phyloP scores from a whole-genome alignment of 1,140 invertebrate genomes.

The Hesperophylax magnus region DNA sequence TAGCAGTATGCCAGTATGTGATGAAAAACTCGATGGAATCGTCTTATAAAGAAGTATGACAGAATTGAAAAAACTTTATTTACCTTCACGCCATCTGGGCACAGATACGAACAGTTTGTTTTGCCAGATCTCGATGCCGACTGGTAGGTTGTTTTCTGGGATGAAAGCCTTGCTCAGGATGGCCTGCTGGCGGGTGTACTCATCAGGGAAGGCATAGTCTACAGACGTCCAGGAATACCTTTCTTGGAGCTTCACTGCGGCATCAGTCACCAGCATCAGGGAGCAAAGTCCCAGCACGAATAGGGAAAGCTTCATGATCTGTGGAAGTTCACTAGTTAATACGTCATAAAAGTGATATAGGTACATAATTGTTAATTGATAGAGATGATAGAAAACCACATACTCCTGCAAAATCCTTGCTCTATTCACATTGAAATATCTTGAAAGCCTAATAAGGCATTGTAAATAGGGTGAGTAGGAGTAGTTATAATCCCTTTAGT shows the following conservation, averaged over 20 bases:
- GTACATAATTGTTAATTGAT: neutral
- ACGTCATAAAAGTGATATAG: neutral
- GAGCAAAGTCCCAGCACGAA: neutral
- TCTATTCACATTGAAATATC: neutral
- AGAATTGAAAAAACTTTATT: conserved; percentile 49
- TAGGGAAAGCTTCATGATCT: conserved; percentile 27
- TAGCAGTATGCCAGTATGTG: neutral
- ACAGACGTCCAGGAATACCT: conserved; percentile 81
- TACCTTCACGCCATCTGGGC: conserved; percentile 80
- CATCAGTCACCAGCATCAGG: conserved; percentile 61
- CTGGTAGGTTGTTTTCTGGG: conserved; percentile 82
- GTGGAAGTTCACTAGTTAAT: neutral
- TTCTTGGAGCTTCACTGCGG: conserved; percentile 75
- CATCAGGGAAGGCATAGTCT: conserved; percentile 80
- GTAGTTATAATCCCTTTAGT: neutral
- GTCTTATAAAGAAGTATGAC: no score
- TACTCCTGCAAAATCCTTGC: neutral
- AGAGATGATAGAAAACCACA: neutral
- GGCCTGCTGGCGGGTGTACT: conserved; percentile 73
- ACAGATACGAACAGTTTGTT: conserved; percentile 85
- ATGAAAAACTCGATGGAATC: no score
- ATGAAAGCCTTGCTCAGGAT: conserved; percentile 76
- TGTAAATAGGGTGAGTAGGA: no score
- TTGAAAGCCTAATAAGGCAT: neutral
- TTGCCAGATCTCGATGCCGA: conserved; percentile 83